phyloP scores from a whole-genome alignment of 2,888 invertebrate genomes.

The Serripes groenlandicus region DNA sequence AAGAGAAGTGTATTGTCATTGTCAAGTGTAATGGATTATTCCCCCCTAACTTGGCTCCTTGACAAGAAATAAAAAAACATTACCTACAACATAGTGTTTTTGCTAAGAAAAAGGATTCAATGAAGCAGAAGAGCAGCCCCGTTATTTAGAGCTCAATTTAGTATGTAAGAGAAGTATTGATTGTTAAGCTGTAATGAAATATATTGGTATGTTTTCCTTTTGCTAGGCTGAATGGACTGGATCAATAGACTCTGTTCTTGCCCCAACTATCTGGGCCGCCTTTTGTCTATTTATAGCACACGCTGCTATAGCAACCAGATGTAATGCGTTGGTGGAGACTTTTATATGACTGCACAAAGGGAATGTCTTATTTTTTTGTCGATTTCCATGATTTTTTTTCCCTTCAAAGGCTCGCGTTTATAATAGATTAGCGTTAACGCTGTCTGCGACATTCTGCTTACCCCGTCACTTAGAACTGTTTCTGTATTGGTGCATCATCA shows the following conservation, averaged over 20 bases:
- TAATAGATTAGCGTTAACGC: neutral
- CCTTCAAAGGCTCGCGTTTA: neutral
- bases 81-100: too few relatives aligned
- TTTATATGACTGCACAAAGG: conserved; percentile 22
- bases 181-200: conserved; percentile 24
- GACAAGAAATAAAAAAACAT: too few relatives aligned
- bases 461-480: too few relatives aligned
- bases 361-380: conserved; percentile 32
- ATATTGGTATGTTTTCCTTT: conserved; percentile 25
- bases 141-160: too few relatives aligned
- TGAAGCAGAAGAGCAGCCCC: too few relatives aligned
- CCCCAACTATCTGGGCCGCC: conserved; percentile 25
- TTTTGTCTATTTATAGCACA: conserved; percentile 49
- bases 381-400: conserved; percentile 16
- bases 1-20: too few relatives aligned
- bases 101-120: too few relatives aligned
- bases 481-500: too few relatives aligned
- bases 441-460: neutral
- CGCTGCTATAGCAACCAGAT: conserved; percentile 55
- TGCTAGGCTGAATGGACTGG: conserved; percentile 18
- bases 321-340: conserved; percentile 60
- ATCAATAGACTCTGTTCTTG: conserved; percentile 49
- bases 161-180: too few relatives aligned
- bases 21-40: too few relatives aligned
- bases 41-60: too few relatives aligned